Evolutionary conservation across 2,888 invertebrate species (phyloP).

Genomic region (Neuroscelio doddi): DNA sequence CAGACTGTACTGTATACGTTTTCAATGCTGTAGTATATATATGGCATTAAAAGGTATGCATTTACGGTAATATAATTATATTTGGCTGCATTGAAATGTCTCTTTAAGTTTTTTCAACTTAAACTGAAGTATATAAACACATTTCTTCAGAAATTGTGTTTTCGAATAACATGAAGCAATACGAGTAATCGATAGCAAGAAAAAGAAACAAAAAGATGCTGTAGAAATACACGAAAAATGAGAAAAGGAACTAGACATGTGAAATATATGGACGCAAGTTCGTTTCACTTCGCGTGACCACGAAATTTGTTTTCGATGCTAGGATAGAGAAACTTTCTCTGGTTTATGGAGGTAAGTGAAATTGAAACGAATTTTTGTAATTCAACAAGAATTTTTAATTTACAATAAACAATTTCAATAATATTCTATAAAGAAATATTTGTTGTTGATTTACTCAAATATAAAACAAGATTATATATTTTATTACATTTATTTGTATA

Average conservation of each 20-base stretch:
- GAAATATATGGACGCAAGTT: slow-evolving; percentile 39
- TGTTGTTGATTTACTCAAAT: no score
- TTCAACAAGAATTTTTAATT: not conserved
- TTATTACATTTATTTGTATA: slow-evolving; percentile 14
- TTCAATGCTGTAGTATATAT: slow-evolving; percentile 31
- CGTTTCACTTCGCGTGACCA: slow-evolving; percentile 34
- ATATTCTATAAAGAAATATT: no score
- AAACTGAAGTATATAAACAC: no score
- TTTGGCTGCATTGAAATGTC: no score
- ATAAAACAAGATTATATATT: slow-evolving; percentile 7
- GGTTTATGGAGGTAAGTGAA: slow-evolving; percentile 27
- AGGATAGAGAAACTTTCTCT: slow-evolving; percentile 41
- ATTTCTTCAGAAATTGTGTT: slow-evolving; percentile 27
- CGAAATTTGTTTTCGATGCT: slow-evolving; percentile 48
- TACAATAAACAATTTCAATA: no score
- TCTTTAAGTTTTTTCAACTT: no score
- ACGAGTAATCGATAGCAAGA: slow-evolving; percentile 23
- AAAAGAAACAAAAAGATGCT: slow-evolving; percentile 17
- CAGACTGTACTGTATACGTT: slow-evolving; percentile 31
- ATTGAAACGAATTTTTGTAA: slow-evolving; percentile 16
- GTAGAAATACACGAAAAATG: slow-evolving; percentile 21
- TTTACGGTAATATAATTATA: no score
- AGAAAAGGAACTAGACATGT: slow-evolving; percentile 34
- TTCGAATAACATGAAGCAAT: slow-evolving; percentile 6
- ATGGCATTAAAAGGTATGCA: slow-evolving; percentile 23